Conservation (phyloP, 1,140 invertebrate genomes). For the Heliconius hermathena region DNA sequence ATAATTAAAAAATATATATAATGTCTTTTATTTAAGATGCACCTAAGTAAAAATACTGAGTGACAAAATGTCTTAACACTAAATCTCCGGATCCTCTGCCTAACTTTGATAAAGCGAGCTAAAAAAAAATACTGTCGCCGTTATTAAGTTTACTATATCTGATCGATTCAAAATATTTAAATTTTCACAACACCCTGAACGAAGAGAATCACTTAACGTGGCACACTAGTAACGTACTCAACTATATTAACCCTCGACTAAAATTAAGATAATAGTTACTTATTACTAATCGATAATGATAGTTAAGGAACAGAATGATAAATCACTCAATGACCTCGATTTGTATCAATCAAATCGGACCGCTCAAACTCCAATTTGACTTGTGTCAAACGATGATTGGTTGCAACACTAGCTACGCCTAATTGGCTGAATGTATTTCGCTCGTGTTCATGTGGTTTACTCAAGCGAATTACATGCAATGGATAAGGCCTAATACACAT, state of each 20-base stretch:
- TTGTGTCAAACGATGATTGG: constrained; percentile 78
- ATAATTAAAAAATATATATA: no score
- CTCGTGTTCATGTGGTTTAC: constrained; percentile 52
- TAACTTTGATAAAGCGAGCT: no score
- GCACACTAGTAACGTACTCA: neutral
- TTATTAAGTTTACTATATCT: neutral
- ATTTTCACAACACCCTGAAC: neutral
- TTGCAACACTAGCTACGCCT: constrained; percentile 69
- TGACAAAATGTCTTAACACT: no score
- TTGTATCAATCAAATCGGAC: constrained; percentile 71
- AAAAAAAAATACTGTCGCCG: no score
- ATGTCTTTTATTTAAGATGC: no score
- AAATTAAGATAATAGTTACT: neutral
- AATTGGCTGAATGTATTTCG: constrained; percentile 76
- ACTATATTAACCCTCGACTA: neutral
- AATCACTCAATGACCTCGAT: constrained; percentile 74
- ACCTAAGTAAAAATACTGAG: no score
- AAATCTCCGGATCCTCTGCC: no score
- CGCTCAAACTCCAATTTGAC: constrained; percentile 71
- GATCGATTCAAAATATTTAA: neutral
- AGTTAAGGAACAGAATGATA: constrained; percentile 49
- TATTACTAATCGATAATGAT: constrained; percentile 30
- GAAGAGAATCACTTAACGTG: neutral
- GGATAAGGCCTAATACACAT: constrained; percentile 28
- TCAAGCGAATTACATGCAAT: constrained; percentile 29